A percentile compares a stretch with the other conserved stretches of the same genome.
Conservation (phyloP, 2,113 vertebrate genomes). For the Semnornis frantzii region DNA sequence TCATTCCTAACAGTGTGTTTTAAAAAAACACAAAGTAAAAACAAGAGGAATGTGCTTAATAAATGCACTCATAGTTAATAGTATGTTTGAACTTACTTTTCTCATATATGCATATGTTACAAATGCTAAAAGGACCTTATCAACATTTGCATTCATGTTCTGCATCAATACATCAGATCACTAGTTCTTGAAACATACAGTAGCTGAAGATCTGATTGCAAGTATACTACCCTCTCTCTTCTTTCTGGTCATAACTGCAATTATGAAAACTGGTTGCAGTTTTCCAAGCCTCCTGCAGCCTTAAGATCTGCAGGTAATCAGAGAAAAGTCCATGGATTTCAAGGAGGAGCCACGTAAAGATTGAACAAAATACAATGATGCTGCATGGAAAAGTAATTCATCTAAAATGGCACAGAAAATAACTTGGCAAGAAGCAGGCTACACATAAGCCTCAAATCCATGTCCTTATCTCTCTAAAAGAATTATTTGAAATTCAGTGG, state of each 20-base stretch:
- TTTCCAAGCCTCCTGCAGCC: background rate
- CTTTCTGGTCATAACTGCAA: background rate
- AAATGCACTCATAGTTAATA: background rate
- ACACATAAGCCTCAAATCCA: background rate
- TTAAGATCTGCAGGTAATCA: background rate
- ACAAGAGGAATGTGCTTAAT: background rate
- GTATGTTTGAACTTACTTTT: background rate
- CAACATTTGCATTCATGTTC: background rate
- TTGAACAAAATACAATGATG: background rate
- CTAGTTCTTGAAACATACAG: background rate
- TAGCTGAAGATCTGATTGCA: background rate
- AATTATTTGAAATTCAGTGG: background rate
- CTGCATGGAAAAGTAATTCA: background rate
- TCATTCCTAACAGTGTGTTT: background rate
- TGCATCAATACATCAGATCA: background rate
- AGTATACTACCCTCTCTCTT: background rate
- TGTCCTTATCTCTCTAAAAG: background rate
- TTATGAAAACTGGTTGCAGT: background rate
- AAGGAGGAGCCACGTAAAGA: background rate
- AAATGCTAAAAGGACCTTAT: background rate
- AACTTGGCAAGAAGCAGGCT: background rate
- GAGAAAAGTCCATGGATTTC: background rate
- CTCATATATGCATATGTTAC: background rate
- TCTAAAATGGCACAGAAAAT: background rate
- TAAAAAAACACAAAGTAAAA: background rate